Evolutionary conservation across 53 echinoderm and acorn worm species (phyloP).

Genomic region (Henricia sp.): DNA sequence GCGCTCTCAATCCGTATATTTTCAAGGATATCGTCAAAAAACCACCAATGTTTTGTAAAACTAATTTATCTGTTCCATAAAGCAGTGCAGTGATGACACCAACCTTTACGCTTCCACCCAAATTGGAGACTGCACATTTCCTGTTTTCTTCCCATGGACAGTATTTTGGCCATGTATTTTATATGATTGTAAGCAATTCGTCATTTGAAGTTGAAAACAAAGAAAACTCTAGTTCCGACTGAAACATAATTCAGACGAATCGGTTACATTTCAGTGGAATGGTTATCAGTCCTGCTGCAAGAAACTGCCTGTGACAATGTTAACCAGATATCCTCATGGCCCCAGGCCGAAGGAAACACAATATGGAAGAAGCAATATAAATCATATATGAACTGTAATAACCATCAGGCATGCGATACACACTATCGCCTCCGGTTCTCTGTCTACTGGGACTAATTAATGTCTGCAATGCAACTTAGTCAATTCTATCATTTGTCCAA

Average conservation of each 20-base stretch:
- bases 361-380: constrained; percentile 20
- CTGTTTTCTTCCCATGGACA: too few species aligned
- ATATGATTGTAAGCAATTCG: too few species aligned
- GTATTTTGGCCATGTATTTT: background rate
- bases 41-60: too few species aligned
- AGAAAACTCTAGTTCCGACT: background rate
- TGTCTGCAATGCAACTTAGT: constrained; percentile 10
- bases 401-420: constrained; percentile 25
- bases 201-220: too few species aligned
- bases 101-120: too few species aligned
- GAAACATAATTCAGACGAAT: background rate
- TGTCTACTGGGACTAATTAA: constrained; percentile 34
- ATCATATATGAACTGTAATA: constrained; percentile 49
- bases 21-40: too few species aligned
- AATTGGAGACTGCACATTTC: too few species aligned
- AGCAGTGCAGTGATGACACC: too few species aligned
- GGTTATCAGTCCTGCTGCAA: background rate
- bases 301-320: background rate
- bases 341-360: constrained; percentile 17
- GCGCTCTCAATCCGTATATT: too few species aligned
- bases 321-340: constrained; percentile 36
- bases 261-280: background rate
- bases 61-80: too few species aligned
- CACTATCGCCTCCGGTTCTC: constrained; percentile 16
- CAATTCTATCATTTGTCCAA: too few species aligned